Percentiles rank a stretch among this genome's conserved stretches.
Evolutionary conservation across 2,888 invertebrate genomes (phyloP).

Genomic region (Agrypnus murinus): DNA sequence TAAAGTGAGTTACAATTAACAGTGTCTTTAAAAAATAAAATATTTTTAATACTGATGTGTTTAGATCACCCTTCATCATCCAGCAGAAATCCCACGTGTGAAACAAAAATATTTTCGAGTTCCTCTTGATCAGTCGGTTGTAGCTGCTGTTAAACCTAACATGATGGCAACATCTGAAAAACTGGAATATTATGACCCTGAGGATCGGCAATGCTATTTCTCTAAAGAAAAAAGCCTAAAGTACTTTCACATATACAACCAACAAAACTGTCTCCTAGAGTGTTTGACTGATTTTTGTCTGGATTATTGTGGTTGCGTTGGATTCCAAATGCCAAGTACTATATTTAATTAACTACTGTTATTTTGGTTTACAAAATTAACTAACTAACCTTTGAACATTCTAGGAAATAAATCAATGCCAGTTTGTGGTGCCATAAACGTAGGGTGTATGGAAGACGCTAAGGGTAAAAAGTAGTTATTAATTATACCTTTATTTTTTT

Average conservation of each 20-base stretch:
- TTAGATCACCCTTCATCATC: constrained; percentile 63
- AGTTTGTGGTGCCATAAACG: constrained; percentile 73
- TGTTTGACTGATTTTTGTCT: constrained; percentile 59
- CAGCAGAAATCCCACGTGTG: constrained; percentile 61
- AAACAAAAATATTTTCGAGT: constrained; percentile 55
- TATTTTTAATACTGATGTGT: not conserved
- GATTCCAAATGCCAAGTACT: constrained; percentile 44
- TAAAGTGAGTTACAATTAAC: constrained; percentile 8
- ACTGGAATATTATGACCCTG: constrained; percentile 54
- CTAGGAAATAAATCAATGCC: constrained; percentile 70
- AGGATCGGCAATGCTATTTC: constrained; percentile 59
- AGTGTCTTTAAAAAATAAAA: not conserved
- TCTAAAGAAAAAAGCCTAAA: constrained; percentile 56
- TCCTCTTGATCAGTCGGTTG: constrained; percentile 57
- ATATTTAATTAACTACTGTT: no score
- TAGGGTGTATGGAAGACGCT: constrained; percentile 41
- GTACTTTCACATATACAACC: constrained; percentile 59
- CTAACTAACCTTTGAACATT: constrained; percentile 3
- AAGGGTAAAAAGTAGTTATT: constrained; percentile 41
- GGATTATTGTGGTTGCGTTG: constrained; percentile 56
- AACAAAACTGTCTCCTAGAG: constrained; percentile 60
- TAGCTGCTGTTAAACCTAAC: constrained; percentile 55
- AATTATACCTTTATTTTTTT: not conserved
- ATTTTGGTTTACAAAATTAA: not conserved
- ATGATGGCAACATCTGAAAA: constrained; percentile 59